Evolutionary conservation across 2,113 vertebrate genomes (phyloP).

Genomic region (Echinops telfairi): DNA sequence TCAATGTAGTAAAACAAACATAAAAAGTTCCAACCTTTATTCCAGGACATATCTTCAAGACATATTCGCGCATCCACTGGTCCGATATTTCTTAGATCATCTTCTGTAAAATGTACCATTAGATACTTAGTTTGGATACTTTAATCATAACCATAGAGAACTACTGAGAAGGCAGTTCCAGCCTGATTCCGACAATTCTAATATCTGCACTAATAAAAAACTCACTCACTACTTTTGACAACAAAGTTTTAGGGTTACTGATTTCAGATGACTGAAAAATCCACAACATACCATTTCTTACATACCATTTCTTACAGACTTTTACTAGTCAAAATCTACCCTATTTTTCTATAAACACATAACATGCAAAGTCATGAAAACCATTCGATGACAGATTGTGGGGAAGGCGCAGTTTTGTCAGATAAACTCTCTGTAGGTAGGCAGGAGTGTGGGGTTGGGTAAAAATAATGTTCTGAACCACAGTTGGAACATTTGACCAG

Average conservation of each 20-base stretch:
- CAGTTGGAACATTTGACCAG: slow-evolving; percentile 42
- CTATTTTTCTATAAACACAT: background rate
- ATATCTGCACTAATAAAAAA: background rate
- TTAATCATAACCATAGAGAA: slow-evolving; percentile 23
- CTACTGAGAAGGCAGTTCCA: background rate
- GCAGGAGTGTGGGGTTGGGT: background rate
- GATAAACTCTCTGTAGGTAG: slow-evolving; percentile 2
- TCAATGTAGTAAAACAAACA: background rate
- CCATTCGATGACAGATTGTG: no score
- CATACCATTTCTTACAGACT: background rate
- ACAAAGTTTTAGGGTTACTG: background rate
- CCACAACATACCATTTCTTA: background rate
- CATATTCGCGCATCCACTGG: slow-evolving; percentile 86
- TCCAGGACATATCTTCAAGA: slow-evolving; percentile 90
- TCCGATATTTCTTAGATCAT: slow-evolving; percentile 85
- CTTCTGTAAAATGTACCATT: slow-evolving; percentile 85
- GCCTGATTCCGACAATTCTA: background rate
- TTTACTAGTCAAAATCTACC: background rate
- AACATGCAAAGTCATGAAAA: background rate
- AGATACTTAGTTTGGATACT: slow-evolving; percentile 27
- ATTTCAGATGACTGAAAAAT: slow-evolving; percentile 9
- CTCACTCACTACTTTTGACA: slow-evolving; percentile 10
- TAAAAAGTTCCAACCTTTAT: slow-evolving; percentile 84
- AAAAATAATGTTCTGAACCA: slow-evolving; percentile 28
- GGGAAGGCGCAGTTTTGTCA: background rate